phyloP scores from a whole-genome alignment of 2,888 invertebrate species.

The Aleiodes leptofemur region DNA sequence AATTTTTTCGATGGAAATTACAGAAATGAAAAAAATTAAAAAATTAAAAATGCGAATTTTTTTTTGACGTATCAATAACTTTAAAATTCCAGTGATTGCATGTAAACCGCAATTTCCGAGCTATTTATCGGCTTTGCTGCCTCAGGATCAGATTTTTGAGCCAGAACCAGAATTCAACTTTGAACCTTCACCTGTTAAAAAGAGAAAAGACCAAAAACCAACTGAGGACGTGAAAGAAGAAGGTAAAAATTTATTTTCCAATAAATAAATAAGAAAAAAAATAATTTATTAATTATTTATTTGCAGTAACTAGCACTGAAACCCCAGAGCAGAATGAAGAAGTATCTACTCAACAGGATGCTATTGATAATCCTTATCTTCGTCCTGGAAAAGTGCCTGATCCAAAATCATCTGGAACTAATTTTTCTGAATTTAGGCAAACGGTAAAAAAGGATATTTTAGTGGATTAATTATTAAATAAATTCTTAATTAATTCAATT shows the following conservation, averaged over 20 bases:
- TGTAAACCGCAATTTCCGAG: slow-evolving; percentile 89
- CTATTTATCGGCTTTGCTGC: slow-evolving; percentile 90
- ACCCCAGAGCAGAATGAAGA: slow-evolving; percentile 65
- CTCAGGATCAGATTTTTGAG: slow-evolving; percentile 96
- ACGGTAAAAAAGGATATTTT: slow-evolving; percentile 21
- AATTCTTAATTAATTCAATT: not conserved
- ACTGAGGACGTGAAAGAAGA: slow-evolving; percentile 57
- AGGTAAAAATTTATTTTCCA: slow-evolving; percentile 53
- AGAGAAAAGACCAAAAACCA: slow-evolving; percentile 68
- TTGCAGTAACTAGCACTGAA: slow-evolving; percentile 20
- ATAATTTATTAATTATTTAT: not conserved
- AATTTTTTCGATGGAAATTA: no score
- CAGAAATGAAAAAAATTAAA: no score
- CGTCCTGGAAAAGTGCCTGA: slow-evolving; percentile 75
- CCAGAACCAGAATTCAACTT: slow-evolving; percentile 79
- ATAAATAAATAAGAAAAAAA: not conserved
- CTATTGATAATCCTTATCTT: slow-evolving; percentile 73
- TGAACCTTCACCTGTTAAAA: slow-evolving; percentile 69
- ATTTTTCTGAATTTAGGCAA: not conserved
- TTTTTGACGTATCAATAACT: no score
- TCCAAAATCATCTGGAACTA: slow-evolving; percentile 58
- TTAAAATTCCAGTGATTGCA: slow-evolving; percentile 84
- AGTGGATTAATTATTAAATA: slow-evolving; percentile 4
- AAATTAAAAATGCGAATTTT: no score
- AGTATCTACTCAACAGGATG: slow-evolving; percentile 69